Evolutionary conservation across 2,888 invertebrate genomes (phyloP).

Genomic region (Macrosoma leucophasiata): DNA sequence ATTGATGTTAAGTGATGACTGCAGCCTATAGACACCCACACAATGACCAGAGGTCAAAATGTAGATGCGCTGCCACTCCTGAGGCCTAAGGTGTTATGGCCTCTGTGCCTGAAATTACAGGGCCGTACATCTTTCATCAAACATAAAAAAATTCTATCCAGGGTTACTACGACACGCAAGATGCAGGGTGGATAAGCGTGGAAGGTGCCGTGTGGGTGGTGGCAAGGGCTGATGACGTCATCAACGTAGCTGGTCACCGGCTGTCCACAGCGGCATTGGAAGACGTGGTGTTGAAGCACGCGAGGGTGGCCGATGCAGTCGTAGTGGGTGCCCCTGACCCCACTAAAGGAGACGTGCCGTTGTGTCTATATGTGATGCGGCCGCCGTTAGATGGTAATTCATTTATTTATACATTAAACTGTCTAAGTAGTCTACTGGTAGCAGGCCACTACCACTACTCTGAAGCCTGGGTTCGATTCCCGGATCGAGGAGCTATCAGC

Average conservation of each 20-base stretch:
- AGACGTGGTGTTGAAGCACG: slow-evolving; percentile 91
- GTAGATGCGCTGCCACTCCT: too few species aligned
- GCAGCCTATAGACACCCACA: too few species aligned
- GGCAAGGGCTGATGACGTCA: slow-evolving; percentile 94
- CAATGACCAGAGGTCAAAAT: too few species aligned
- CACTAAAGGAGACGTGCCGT: slow-evolving; percentile 92
- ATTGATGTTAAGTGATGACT: too few species aligned
- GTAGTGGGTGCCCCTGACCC: slow-evolving; percentile 93
- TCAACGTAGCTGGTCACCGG: slow-evolving; percentile 96
- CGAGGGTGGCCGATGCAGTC: slow-evolving; percentile 88
- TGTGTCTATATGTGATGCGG: slow-evolving; percentile 89
- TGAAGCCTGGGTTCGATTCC: too few species aligned
- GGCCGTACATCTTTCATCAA: too few species aligned
- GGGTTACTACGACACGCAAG: slow-evolving; percentile 97
- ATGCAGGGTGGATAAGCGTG: slow-evolving; percentile 90
- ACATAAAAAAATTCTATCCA: slow-evolving; percentile 37
- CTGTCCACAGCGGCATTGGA: slow-evolving; percentile 93
- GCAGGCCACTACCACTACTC: too few species aligned
- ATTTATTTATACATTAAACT: slow-evolving; percentile 1
- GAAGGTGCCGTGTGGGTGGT: slow-evolving; percentile 92
- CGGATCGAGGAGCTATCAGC: too few species aligned
- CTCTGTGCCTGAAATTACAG: too few species aligned
- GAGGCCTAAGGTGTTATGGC: too few species aligned
- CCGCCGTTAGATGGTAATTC: slow-evolving; percentile 72
- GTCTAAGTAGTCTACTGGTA: too few species aligned